phyloP scores from a whole-genome alignment of 1,140 invertebrate genomes.

The Diachasmimorpha longicaudata region DNA sequence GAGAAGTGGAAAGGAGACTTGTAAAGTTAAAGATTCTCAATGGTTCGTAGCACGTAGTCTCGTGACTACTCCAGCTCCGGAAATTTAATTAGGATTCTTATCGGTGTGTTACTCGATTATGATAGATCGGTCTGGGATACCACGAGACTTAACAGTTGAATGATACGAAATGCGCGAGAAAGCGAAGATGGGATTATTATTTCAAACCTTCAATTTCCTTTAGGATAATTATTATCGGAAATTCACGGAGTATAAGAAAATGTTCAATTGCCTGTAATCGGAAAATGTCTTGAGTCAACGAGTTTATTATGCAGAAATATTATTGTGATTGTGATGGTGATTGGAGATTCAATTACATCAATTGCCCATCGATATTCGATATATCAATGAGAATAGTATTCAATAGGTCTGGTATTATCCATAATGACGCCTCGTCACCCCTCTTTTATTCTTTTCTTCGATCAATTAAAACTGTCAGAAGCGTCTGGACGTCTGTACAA shows the following conservation, averaged over 20 bases:
- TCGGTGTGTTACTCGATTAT: slow-evolving; percentile 31
- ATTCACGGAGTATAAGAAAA: background rate
- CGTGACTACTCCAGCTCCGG: slow-evolving; percentile 10
- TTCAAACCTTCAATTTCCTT: background rate
- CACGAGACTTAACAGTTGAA: background rate
- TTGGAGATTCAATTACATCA: background rate
- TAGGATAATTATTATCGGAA: background rate
- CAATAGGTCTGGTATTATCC: background rate
- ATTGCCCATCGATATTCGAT: background rate
- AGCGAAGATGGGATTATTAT: background rate
- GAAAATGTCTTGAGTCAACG: background rate
- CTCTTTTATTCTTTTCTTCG: slow-evolving; percentile 27
- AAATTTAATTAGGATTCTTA: slow-evolving; percentile 34
- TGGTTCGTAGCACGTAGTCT: slow-evolving; percentile 16
- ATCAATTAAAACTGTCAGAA: slow-evolving; percentile 38
- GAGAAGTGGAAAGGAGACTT: background rate
- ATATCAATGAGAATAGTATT: background rate
- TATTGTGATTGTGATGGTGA: slow-evolving; percentile 8
- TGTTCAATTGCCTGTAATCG: background rate
- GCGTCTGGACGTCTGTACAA: slow-evolving; percentile 31
- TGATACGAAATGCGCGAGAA: background rate
- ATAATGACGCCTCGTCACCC: background rate
- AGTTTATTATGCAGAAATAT: background rate
- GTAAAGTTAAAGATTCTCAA: background rate
- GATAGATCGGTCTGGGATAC: slow-evolving; percentile 19